Percentiles rank a stretch among this genome's conserved stretches.
These are phyloP conservation scores for Phoenicopterus ruber DNA, from an alignment of 2,113 vertebrate species.

Conservation along the genomic window DNA sequence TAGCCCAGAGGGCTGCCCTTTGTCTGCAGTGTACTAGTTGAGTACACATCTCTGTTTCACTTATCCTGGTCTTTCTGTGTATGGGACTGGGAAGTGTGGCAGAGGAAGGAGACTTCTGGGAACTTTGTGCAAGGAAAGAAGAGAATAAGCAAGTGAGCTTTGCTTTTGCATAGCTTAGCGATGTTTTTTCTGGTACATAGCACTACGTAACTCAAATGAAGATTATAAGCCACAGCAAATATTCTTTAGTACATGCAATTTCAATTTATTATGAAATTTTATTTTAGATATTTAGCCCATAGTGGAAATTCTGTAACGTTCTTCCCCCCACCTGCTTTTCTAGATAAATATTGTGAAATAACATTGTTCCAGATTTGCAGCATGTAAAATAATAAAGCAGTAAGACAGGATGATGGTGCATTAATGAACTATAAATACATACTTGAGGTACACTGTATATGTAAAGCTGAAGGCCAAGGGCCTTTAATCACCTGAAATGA, in stretches of 20 bases:
- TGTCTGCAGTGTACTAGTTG: not conserved
- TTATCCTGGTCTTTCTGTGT: not conserved
- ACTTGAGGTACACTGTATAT: not conserved
- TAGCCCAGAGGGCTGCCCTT: not conserved
- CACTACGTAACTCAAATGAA: not conserved
- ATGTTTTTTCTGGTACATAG: not conserved
- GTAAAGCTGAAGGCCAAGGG: not conserved
- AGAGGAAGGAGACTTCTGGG: not conserved
- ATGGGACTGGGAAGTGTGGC: not conserved
- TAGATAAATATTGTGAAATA: not conserved
- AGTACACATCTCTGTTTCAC: not conserved
- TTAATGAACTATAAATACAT: not conserved
- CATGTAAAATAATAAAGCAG: not conserved
- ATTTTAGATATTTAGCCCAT: not conserved
- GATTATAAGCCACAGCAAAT: not conserved
- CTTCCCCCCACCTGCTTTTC: not conserved
- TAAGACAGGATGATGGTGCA: not conserved
- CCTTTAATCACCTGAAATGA: not conserved
- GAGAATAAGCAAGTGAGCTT: not conserved
- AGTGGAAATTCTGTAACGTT: not conserved
- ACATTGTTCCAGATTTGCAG: not conserved
- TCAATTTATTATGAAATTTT: not conserved
- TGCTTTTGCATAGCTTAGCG: not conserved
- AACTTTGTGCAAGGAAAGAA: not conserved
- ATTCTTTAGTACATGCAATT: not conserved